phyloP scores from a whole-genome alignment of 2,113 vertebrate genomes.

The Indri indri region DNA sequence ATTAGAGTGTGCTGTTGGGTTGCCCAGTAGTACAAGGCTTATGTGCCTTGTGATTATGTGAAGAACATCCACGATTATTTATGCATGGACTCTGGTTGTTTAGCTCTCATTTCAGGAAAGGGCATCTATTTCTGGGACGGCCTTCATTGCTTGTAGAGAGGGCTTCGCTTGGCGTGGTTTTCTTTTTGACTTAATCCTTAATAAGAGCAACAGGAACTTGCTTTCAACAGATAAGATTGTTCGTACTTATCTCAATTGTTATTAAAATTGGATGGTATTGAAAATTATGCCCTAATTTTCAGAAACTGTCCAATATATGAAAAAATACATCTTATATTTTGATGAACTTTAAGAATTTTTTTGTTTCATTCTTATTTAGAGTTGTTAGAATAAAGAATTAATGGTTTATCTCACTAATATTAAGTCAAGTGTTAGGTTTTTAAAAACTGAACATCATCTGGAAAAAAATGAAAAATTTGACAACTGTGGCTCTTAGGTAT shows the following conservation, averaged over 20 bases:
- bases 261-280: background rate
- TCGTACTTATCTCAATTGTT: background rate
- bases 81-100: background rate
- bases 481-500: background rate
- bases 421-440: slow-evolving; percentile 4
- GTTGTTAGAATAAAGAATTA: slow-evolving; percentile 4
- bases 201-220: background rate
- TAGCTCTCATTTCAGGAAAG: background rate
- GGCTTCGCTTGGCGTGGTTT: background rate
- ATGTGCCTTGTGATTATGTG: background rate
- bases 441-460: background rate
- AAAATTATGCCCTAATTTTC: slow-evolving; percentile 26
- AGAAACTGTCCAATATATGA: background rate
- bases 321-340: background rate
- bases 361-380: slow-evolving; percentile 29
- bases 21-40: background rate
- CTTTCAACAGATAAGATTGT: background rate
- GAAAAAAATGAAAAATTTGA: background rate
- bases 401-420: background rate
- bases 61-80: background rate
- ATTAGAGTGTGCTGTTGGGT: background rate
- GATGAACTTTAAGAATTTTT: background rate
- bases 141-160: background rate
- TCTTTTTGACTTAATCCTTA: slow-evolving; percentile 29
- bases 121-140: background rate